Evolutionary conservation across 2,113 vertebrate species (phyloP).

Genomic region (Brachyistius frenatus): DNA sequence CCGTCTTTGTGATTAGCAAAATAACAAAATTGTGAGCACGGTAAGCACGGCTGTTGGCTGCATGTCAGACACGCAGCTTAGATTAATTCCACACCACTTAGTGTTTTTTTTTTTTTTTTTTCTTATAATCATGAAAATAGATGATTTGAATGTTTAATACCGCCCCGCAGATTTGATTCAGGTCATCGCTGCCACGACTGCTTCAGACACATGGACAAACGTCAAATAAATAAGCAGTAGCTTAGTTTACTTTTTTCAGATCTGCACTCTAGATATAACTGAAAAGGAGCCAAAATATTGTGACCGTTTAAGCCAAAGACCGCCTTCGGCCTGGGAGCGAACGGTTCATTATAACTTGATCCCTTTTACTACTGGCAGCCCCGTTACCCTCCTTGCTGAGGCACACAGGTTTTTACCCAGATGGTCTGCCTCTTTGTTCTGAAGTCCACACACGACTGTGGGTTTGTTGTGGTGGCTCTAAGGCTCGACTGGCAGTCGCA

Average conservation of each 20-base stretch:
- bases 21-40: not conserved
- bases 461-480: not conserved
- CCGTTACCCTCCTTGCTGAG: constrained; percentile 1
- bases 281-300: not conserved
- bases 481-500: not conserved
- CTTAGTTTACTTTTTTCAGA: not conserved
- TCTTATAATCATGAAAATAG: not conserved
- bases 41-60: not conserved
- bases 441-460: not conserved
- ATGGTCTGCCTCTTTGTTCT: not conserved
- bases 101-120: not conserved
- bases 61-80: not conserved
- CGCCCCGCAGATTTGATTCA: constrained; percentile 1
- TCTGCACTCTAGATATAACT: not conserved
- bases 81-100: not conserved
- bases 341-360: not conserved
- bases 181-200: not conserved
- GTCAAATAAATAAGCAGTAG: not conserved
- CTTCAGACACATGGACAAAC: not conserved
- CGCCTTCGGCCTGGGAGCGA: not conserved
- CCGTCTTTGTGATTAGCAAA: constrained; percentile 5
- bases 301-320: not conserved
- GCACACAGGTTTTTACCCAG: not conserved
- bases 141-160: not conserved
- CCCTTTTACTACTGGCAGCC: not conserved